Evolutionary conservation across 1,140 invertebrate genomes (phyloP), one percentile per base, ranked within the genome.

Genomic region (Lepidurus packardi): DNA sequence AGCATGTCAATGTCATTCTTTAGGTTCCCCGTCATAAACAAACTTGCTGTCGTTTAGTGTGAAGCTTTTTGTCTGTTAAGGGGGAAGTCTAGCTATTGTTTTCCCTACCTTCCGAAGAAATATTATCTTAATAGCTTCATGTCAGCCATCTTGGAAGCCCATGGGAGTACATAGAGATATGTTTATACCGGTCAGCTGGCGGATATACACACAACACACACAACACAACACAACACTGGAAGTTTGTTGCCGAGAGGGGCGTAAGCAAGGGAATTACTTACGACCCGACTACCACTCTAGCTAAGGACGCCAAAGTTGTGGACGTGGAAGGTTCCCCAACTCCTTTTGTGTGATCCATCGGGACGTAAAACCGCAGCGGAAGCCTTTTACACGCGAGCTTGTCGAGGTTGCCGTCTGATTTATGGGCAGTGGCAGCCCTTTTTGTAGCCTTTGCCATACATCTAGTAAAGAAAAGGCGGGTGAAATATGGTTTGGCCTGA

Each of bases 351-450:
- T 65, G 53, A 65, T 65, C 53, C 53, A 65, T 65, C 53, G 53
- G 53, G 53, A 65, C 53, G 53, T 65, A 65, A 65, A 65, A 65
- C 53, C 53, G 53, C 53, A 65, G 53, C 53, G 53, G 53, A 65
- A 65, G 53, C n/a, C 53, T 65, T 65, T 65, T 65, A 65, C 53
- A 65, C 53, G 53, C 53, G 53, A 65, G 53, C 53, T 65, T 65
- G 53, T 65, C 53, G 53, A 65, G 53, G 53, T 65, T 65, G 53
- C 53, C 53, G 53, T 65, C 53, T 65, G 53, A 65, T 65, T 65
- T 65, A 65, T 65, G 53, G 53, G 53, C 53, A 65, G 53, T 65
- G 53, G 53, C 53, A 65, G 53, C 53, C 53, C 53, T 65, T 65
- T 65, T 65, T 65, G 53, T 21, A 65, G 53, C 53, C 53, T 65